These are phyloP conservation scores for Volucella zonaria DNA, from an alignment of 2,888 invertebrate species.

Conservation along the genomic window DNA sequence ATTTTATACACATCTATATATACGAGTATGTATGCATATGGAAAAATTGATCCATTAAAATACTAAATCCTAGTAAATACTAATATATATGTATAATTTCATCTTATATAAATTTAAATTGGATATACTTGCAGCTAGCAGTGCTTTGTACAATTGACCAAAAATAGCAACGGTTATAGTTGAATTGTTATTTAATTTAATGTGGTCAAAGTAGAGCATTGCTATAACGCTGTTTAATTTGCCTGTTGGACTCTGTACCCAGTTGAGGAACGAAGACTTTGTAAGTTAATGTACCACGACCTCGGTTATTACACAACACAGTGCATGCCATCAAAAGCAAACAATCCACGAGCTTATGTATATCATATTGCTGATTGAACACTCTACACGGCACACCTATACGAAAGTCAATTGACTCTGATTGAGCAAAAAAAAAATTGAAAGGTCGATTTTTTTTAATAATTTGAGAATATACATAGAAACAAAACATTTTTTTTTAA, in stretches of 20 bases:
- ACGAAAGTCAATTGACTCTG: no score
- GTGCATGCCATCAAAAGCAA: no score
- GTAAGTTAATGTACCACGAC: neutral
- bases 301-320: no score
- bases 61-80: neutral
- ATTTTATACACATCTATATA: neutral
- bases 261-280: slow-evolving; percentile 33
- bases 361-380: no score
- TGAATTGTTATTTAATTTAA: slow-evolving; percentile 56
- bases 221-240: slow-evolving; percentile 18
- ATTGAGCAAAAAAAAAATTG: no score
- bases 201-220: slow-evolving; percentile 19
- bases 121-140: slow-evolving; percentile 11
- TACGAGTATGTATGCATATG: slow-evolving; percentile 1
- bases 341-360: no score
- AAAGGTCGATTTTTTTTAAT: no score
- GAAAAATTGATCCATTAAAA: neutral
- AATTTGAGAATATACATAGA: no score
- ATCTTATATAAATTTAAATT: neutral
- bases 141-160: slow-evolving; percentile 30
- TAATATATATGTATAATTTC: neutral
- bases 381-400: no score
- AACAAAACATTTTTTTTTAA: no score
- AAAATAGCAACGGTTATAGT: slow-evolving; percentile 54
- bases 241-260: slow-evolving; percentile 15